These are phyloP conservation scores for Corvus hawaiiensis DNA, from an alignment of 2,113 vertebrate species.

Conservation along the genomic window DNA sequence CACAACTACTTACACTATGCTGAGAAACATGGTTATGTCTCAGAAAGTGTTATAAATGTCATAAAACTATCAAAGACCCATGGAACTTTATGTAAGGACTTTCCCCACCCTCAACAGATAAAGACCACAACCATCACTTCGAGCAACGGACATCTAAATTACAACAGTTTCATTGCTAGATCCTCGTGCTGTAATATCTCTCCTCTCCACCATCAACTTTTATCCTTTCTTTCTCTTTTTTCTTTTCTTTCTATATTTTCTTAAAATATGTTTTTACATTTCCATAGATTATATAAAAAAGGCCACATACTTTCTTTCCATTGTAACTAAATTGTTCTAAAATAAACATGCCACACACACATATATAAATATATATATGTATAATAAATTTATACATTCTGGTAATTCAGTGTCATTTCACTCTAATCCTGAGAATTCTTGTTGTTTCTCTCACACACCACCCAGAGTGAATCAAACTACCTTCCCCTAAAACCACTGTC, in stretches of 20 bases:
- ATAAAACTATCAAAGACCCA: neutral
- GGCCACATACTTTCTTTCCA: neutral
- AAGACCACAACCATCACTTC: neutral
- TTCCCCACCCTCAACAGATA: too few species aligned
- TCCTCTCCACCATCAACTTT: neutral
- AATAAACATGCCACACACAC: neutral
- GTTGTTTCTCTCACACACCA: neutral
- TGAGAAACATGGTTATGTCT: neutral
- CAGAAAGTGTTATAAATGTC: neutral
- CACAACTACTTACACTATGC: neutral
- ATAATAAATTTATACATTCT: neutral
- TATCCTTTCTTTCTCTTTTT: neutral
- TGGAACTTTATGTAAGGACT: neutral
- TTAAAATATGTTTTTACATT: neutral
- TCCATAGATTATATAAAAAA: neutral
- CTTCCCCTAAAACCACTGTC: neutral
- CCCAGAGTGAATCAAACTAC: neutral
- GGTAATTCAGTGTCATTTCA: neutral
- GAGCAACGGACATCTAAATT: neutral
- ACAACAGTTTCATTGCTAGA: neutral
- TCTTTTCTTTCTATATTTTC: neutral
- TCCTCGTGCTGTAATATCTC: accelerated
- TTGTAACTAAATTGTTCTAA: neutral
- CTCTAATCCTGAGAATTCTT: neutral
- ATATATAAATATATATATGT: neutral